phyloP scores from a whole-genome alignment of 2,113 vertebrate species.

The Polypterus senegalus region DNA sequence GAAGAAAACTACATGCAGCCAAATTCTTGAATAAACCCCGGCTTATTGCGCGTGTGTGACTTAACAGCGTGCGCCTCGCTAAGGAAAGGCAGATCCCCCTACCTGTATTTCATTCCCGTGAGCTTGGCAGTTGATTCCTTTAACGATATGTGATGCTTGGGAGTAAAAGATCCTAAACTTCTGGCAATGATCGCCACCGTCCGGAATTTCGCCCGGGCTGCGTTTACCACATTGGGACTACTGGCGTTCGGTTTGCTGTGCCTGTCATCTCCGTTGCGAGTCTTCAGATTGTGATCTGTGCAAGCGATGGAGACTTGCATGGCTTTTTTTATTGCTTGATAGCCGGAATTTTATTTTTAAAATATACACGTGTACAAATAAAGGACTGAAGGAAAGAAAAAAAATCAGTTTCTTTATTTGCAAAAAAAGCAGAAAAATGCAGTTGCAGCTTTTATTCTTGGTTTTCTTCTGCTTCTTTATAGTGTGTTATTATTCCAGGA shows the following conservation, averaged over 20 bases:
- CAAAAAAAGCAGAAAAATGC: conserved; percentile 21
- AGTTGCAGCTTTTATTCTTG: background rate
- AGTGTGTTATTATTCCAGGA: conserved; percentile 18
- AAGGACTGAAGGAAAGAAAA: conserved; percentile 14
- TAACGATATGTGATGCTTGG: conserved; percentile 91
- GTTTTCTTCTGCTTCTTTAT: conserved; percentile 5
- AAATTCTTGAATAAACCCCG: no score
- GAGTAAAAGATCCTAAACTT: conserved; percentile 88
- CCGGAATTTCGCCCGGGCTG: conserved; percentile 86
- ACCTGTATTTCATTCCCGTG: conserved; percentile 99
- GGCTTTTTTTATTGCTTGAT: conserved; percentile 28
- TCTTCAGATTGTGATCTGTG: conserved; percentile 93
- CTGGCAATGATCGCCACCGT: conserved; percentile 95
- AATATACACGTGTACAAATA: conserved; percentile 20
- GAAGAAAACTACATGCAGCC: no score
- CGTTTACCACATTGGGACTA: conserved; percentile 84
- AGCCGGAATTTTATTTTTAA: background rate
- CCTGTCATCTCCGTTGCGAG: conserved; percentile 79
- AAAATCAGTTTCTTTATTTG: no score
- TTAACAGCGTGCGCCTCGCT: no score
- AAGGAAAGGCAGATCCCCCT: conserved; percentile 32
- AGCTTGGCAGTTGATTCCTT: conserved; percentile 96
- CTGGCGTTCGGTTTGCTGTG: conserved; percentile 83
- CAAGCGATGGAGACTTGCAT: conserved; percentile 99
- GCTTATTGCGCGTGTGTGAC: no score